These are phyloP conservation scores for Kryptolebias marmoratus DNA, from an alignment of 2,113 vertebrate species.

Conservation along the genomic window DNA sequence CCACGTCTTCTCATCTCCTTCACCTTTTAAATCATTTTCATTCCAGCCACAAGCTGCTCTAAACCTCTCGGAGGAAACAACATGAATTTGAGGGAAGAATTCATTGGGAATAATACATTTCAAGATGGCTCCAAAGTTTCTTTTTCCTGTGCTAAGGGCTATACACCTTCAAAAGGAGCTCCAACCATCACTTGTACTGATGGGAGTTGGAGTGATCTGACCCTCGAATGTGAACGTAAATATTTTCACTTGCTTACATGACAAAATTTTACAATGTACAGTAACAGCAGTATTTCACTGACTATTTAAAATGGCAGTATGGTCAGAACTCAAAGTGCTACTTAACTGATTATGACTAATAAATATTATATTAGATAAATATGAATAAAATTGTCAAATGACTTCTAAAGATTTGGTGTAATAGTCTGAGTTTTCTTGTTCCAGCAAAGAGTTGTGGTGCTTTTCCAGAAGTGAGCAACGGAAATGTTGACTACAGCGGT, in stretches of 20 bases:
- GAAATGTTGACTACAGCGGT: rapidly evolving
- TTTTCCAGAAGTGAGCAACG: rapidly evolving
- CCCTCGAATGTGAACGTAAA: conserved; percentile 48
- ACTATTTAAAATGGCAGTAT: not conserved
- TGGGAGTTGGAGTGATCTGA: conserved; percentile 40
- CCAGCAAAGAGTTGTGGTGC: conserved; percentile 35
- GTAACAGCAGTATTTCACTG: rapidly evolving
- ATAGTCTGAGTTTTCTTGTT: not conserved
- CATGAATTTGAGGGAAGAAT: not conserved
- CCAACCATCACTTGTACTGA: rapidly evolving
- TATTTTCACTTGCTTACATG: conserved; percentile 6
- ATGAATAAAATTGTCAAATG: not conserved
- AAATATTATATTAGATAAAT: not conserved
- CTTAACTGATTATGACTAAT: no score
- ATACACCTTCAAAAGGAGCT: rapidly evolving
- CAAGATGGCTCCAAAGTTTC: not conserved
- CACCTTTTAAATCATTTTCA: not conserved
- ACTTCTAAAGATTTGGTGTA: not conserved
- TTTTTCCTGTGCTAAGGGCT: conserved; percentile 37
- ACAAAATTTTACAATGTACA: not conserved
- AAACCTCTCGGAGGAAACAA: not conserved
- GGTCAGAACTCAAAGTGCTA: no score
- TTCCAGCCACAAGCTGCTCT: conserved; percentile 39
- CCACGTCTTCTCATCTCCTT: not conserved
- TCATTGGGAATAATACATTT: not conserved